A percentile compares a stretch with the other conserved stretches of the same genome.
Evolutionary conservation across 2,113 vertebrate species (phyloP).

Genomic region (Salvelinus sp.): DNA sequence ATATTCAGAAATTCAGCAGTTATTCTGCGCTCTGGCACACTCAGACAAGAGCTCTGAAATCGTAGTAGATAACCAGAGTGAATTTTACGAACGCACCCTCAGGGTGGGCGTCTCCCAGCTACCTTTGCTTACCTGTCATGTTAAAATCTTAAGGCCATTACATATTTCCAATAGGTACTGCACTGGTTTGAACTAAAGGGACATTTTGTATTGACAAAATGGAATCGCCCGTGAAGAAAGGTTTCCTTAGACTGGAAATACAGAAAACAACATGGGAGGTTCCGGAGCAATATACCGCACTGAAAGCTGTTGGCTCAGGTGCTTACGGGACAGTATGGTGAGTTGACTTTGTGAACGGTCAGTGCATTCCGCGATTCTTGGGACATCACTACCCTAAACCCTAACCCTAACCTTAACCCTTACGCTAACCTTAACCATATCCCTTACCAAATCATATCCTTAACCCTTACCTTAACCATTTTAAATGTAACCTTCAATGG

Average conservation of each 20-base stretch:
- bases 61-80: too few species aligned
- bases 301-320: constrained; percentile 72
- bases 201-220: constrained; percentile 1
- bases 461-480: too few species aligned
- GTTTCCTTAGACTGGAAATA: constrained; percentile 69
- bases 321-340: constrained; percentile 81
- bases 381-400: too few species aligned
- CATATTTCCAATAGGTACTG: not conserved
- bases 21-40: too few species aligned
- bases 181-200: not conserved
- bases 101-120: constrained; percentile 58
- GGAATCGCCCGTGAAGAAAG: constrained; percentile 58
- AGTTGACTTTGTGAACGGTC: constrained; percentile 32
- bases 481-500: too few species aligned
- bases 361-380: too few species aligned
- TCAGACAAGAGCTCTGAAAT: too few species aligned
- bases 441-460: too few species aligned
- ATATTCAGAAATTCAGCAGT: too few species aligned
- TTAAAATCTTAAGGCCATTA: not conserved
- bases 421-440: too few species aligned
- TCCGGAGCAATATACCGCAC: constrained; percentile 64
- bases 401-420: too few species aligned
- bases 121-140: constrained; percentile 25
- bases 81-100: too few species aligned
- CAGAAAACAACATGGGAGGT: constrained; percentile 80